Percentiles rank a stretch among this genome's conserved stretches.
Evolutionary conservation across 2,113 vertebrate species (phyloP).

Genomic region (Chascanopsetta lugubris): DNA sequence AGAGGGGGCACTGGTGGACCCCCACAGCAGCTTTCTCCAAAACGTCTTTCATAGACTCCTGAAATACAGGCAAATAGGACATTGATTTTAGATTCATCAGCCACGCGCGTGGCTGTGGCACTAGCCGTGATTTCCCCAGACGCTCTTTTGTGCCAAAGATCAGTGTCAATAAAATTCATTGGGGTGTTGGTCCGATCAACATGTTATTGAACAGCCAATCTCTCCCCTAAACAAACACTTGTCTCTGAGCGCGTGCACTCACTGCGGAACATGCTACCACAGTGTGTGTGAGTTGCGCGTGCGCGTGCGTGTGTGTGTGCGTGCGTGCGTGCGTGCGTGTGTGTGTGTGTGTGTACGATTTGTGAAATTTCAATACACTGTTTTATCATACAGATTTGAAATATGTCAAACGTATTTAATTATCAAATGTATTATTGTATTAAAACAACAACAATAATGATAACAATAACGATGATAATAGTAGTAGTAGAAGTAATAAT

Average conservation of each 20-base stretch:
- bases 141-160: constrained; percentile 84
- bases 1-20: constrained; percentile 61
- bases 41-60: constrained; percentile 78
- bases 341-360: not conserved
- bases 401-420: not conserved
- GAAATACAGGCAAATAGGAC: constrained; percentile 78
- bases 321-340: constrained; percentile 17
- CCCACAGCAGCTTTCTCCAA: constrained; percentile 66
- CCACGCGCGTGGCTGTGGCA: constrained; percentile 63
- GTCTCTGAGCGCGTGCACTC: constrained; percentile 66
- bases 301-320: no score
- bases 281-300: no score
- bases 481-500: no score
- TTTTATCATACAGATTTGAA: not conserved
- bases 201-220: constrained; percentile 82
- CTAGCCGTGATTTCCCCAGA: constrained; percentile 86
- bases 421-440: no score
- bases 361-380: constrained; percentile 6
- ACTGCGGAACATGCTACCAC: constrained; percentile 11
- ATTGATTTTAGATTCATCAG: constrained; percentile 89
- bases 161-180: constrained; percentile 87
- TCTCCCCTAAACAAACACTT: constrained; percentile 77
- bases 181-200: constrained; percentile 82
- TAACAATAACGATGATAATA: not conserved
- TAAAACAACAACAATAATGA: not conserved